Percentiles rank a stretch among this genome's conserved stretches.
phyloP scores from a whole-genome alignment of 2,888 invertebrate species.

The Gastracanthus pulcherrimus region DNA sequence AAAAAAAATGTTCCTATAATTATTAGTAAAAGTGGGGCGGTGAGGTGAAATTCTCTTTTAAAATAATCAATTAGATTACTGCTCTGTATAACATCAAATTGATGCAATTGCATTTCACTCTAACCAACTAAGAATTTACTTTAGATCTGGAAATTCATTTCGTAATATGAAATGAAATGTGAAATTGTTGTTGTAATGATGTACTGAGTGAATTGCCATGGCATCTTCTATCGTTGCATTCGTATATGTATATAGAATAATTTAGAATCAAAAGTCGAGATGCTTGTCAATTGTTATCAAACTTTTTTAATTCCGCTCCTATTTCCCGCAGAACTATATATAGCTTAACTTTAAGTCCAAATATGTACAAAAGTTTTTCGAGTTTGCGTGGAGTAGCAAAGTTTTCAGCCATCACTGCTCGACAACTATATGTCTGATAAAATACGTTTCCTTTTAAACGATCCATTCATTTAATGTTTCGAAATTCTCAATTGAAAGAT shows the following conservation, averaged over 20 bases:
- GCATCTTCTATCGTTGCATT: not conserved
- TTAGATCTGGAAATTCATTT: too few species aligned
- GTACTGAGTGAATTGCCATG: not conserved
- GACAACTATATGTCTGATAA: not conserved
- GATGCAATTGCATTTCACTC: too few species aligned
- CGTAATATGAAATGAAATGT: too few species aligned
- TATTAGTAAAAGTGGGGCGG: too few species aligned
- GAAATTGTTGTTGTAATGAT: too few species aligned
- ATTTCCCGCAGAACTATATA: not conserved
- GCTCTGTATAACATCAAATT: too few species aligned
- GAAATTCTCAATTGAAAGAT: not conserved
- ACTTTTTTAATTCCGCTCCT: slow-evolving; percentile 1
- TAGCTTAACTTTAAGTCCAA: slow-evolving; percentile 3
- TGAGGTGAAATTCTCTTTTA: too few species aligned
- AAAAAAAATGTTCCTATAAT: too few species aligned
- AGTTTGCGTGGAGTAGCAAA: not conserved
- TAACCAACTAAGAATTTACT: too few species aligned
- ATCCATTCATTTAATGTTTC: too few species aligned
- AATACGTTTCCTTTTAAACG: not conserved
- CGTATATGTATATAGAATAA: not conserved
- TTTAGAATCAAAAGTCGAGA: not conserved
- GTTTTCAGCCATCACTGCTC: slow-evolving; percentile 1
- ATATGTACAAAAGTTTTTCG: not conserved
- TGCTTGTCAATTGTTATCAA: not conserved
- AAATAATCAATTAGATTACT: too few species aligned